A percentile compares a stretch with the other conserved stretches of the same genome.
These are phyloP conservation scores for Hycleus phaleratus DNA, from an alignment of 1,140 invertebrate genomes.

Conservation along the genomic window DNA sequence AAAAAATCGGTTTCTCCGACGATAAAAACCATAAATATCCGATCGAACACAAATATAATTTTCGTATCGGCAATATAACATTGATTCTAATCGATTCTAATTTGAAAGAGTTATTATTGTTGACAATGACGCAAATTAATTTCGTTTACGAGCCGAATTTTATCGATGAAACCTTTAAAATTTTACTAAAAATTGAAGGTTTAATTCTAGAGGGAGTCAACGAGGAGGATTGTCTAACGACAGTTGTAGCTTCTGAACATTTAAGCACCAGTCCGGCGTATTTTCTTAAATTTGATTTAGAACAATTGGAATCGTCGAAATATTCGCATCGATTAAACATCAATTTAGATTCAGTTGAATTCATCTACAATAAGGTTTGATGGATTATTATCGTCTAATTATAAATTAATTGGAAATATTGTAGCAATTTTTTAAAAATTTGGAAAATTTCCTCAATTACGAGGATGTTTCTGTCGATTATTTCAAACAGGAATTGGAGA, in stretches of 20 bases:
- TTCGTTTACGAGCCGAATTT: constrained; percentile 29
- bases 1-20: constrained; percentile 46
- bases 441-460: constrained; percentile 59
- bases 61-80: constrained; percentile 68
- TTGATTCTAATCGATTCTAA: constrained; percentile 57
- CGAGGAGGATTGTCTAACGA: constrained; percentile 64
- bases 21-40: constrained; percentile 40
- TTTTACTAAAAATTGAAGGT: constrained; percentile 53
- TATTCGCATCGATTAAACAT: constrained; percentile 62
- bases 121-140: constrained; percentile 60
- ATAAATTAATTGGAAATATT: constrained; percentile 15
- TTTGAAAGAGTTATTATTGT: constrained; percentile 62
- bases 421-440: constrained; percentile 66
- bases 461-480: not conserved
- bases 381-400: constrained; percentile 25
- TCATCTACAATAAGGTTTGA: constrained; percentile 68
- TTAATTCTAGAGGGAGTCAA: constrained; percentile 70
- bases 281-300: constrained; percentile 68
- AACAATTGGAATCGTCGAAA: constrained; percentile 59
- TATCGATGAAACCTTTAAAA: constrained; percentile 25
- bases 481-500: not conserved
- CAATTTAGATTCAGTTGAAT: constrained; percentile 65
- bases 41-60: constrained; percentile 71
- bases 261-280: constrained; percentile 54
- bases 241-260: constrained; percentile 45